Conservation (phyloP, 2,888 invertebrate genomes). For the Trichacis sp. region DNA sequence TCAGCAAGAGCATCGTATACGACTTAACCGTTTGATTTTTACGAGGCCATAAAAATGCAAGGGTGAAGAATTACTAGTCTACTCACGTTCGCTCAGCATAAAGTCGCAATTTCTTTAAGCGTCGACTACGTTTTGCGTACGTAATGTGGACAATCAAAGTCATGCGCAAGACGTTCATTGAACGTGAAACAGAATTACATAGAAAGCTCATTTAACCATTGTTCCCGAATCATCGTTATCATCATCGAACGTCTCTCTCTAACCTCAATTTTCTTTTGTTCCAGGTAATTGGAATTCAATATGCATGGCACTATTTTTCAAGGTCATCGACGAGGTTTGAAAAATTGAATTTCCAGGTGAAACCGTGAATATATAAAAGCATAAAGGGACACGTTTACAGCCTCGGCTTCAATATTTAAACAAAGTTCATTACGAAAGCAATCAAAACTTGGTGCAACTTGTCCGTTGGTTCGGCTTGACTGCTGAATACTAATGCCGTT, state of each 20-base stretch:
- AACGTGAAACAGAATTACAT: not conserved
- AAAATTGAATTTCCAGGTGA: no score
- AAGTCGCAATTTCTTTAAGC: conserved; percentile 29
- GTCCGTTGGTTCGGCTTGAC: conserved; percentile 55
- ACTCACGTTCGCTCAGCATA: conserved; percentile 53
- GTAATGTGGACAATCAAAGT: not conserved
- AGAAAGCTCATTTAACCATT: no score
- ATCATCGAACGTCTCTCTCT: no score
- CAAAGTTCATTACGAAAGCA: conserved; percentile 67
- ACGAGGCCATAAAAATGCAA: conserved; percentile 52
- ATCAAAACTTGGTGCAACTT: conserved; percentile 64
- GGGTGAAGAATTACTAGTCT: conserved; percentile 55
- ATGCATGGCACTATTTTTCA: no score
- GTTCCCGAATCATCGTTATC: no score
- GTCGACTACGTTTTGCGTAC: not conserved
- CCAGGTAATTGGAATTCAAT: conserved; percentile 14
- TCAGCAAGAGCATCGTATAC: conserved; percentile 27
- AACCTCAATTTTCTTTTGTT: not conserved
- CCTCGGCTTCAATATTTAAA: conserved; percentile 65
- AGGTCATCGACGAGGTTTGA: no score
- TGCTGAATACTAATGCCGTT: conserved; percentile 56
- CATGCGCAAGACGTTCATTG: not conserved
- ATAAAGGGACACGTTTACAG: conserved; percentile 48
- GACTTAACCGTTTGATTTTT: conserved; percentile 47
- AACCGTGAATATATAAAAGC: not conserved